These are phyloP conservation scores for Diplodus puntazzo DNA, from an alignment of 2,797 vertebrate genomes.

Conservation along the genomic window DNA sequence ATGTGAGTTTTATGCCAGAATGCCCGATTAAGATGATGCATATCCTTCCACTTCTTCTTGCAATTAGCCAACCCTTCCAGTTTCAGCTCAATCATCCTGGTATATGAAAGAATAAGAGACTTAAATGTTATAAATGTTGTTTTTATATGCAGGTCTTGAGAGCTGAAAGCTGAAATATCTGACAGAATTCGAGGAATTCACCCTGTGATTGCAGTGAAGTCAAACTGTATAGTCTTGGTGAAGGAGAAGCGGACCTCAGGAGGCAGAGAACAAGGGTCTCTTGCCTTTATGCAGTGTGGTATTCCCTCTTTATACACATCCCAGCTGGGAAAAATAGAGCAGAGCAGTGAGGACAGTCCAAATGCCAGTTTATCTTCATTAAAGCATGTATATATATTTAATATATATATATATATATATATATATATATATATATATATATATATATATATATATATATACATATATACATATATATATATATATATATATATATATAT, in stretches of 20 bases:
- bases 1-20: constrained; percentile 57
- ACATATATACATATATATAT: too few species aligned
- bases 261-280: constrained; percentile 15
- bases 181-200: constrained; percentile 25
- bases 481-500: too few species aligned
- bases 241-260: constrained; percentile 71
- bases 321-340: constrained; percentile 57
- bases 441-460: too few species aligned
- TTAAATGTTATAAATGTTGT: too few species aligned
- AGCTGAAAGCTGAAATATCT: neutral
- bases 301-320: constrained; percentile 43
- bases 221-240: constrained; percentile 56
- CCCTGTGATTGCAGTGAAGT: constrained; percentile 38
- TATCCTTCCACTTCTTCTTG: constrained; percentile 37
- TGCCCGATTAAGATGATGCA: constrained; percentile 44
- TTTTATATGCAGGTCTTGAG: too few species aligned
- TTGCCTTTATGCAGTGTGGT: constrained; percentile 47
- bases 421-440: too few species aligned
- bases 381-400: too few species aligned
- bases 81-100: constrained; percentile 59
- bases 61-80: constrained; percentile 34
- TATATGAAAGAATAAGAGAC: constrained; percentile 1
- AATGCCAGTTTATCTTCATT: neutral
- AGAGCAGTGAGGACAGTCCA: neutral
- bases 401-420: too few species aligned